Evolutionary conservation across 2,113 vertebrate species (phyloP).

Genomic region (Phalacrocorax aristotelis): DNA sequence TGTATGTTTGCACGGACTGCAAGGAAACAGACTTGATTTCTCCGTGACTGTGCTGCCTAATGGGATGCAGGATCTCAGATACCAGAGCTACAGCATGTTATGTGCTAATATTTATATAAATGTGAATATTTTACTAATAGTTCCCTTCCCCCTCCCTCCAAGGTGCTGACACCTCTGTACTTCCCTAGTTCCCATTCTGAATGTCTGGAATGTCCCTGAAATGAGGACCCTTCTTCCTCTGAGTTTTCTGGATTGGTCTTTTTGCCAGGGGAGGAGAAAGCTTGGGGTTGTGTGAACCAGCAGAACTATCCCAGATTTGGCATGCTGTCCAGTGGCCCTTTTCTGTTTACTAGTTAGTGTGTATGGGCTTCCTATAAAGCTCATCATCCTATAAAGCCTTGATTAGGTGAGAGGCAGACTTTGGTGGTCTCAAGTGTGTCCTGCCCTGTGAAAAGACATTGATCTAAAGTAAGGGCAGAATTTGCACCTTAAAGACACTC

Average conservation of each 20-base stretch:
- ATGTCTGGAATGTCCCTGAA: background rate
- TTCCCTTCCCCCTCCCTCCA: background rate
- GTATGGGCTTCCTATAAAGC: background rate
- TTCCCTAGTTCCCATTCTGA: background rate
- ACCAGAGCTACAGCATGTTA: background rate
- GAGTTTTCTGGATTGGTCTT: background rate
- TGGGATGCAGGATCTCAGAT: background rate
- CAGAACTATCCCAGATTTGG: background rate
- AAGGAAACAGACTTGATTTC: background rate
- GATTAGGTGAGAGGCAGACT: background rate
- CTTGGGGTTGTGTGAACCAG: background rate
- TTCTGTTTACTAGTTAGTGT: background rate
- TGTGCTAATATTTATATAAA: background rate
- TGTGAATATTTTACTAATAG: background rate
- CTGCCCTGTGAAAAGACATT: background rate
- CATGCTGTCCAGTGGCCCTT: fast-evolving
- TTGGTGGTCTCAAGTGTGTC: background rate
- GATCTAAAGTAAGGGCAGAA: background rate
- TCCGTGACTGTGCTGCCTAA: background rate
- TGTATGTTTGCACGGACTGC: background rate
- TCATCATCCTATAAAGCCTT: background rate
- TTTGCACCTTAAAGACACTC: background rate
- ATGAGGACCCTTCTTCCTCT: background rate
- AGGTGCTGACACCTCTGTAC: background rate
- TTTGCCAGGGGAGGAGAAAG: background rate